These are phyloP conservation scores for Acrocera orbiculus DNA, from an alignment of 2,888 invertebrate species.

Conservation along the genomic window DNA sequence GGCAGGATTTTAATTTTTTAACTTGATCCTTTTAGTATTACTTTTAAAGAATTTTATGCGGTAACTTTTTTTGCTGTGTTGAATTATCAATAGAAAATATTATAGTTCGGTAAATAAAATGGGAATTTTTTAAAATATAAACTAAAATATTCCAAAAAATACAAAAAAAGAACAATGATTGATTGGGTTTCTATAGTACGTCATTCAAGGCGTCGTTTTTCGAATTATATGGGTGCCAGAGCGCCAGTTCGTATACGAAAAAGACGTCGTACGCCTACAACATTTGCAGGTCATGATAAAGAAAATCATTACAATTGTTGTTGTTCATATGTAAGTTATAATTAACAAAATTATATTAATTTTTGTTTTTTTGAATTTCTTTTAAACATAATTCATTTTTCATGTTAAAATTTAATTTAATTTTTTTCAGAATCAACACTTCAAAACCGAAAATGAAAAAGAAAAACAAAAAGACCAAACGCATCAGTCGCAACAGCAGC, in stretches of 20 bases:
- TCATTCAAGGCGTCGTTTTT: slow-evolving; percentile 50
- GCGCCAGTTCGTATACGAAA: slow-evolving; percentile 46
- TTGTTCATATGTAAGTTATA: slow-evolving; percentile 25
- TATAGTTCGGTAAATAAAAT: no score
- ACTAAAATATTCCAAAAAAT: no score
- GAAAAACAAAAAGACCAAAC: slow-evolving; percentile 17
- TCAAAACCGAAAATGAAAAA: slow-evolving; percentile 25
- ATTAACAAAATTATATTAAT: no score
- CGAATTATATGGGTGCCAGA: slow-evolving; percentile 45
- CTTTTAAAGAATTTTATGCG: no score
- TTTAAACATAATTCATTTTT: no score
- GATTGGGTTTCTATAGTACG: slow-evolving; percentile 63
- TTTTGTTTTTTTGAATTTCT: not conserved
- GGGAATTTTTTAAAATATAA: no score
- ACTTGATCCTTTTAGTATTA: no score
- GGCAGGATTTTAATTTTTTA: no score
- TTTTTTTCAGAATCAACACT: slow-evolving; percentile 24
- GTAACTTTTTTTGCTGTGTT: no score
- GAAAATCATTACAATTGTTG: slow-evolving; percentile 21
- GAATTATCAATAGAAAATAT: no score
- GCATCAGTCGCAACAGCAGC: slow-evolving; percentile 5
- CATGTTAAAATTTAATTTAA: no score
- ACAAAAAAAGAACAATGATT: slow-evolving; percentile 50
- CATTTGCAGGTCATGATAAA: slow-evolving; percentile 11
- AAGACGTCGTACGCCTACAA: slow-evolving; percentile 32